Evolutionary conservation across 2,888 invertebrate genomes (phyloP), one percentile per base, ranked within the genome.

Genomic region (Kryphioiulus occultus): DNA sequence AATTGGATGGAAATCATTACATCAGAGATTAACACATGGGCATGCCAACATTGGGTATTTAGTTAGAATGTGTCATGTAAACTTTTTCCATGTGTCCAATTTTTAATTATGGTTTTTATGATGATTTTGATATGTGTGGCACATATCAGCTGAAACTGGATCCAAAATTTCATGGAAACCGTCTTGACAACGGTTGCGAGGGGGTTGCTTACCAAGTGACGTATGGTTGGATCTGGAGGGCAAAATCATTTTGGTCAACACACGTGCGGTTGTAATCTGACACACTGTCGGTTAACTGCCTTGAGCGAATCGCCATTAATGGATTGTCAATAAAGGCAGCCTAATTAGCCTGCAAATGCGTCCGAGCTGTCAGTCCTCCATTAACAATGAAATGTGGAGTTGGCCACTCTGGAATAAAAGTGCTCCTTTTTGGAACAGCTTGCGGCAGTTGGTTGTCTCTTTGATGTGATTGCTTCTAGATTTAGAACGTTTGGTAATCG

Each of bases 261-360:
- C 15, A 10, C 83, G 32, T 83, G 83, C 83, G 83, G 83, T 83
- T 32, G 83, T 83, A 83, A 83, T 83, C 22, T 83, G 83, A 83
- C 83, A 35, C 83, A 83, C 32, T 83, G 83, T 35, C 35, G 35
- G 32, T 83, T 32, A 83, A 83, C 83, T 83, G 83, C 83, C 83
- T 2, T 22, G 35, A 32, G 32, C 32, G 83, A 83, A 83, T 83
- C 26, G 35, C 83, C 83, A 83, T 83, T 83, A 83, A 83, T 83
- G 83, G 83, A 83, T 83, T 83, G 83, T 83, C 83, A 83, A 83
- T 83, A 83, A 83, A 83, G 83, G 1, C 83, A 30, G 35, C 83
- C n/a, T 83, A 83, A 83, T 83, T 83, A 83, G 35, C 32, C 35
- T 83, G 83, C 22, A 83, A 83, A 83, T 59, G 53, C 53, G 53